Percentiles rank a stretch among this genome's conserved stretches.
Evolutionary conservation across 2,797 vertebrate genomes (phyloP).

Genomic region (Urophycis tenuis): DNA sequence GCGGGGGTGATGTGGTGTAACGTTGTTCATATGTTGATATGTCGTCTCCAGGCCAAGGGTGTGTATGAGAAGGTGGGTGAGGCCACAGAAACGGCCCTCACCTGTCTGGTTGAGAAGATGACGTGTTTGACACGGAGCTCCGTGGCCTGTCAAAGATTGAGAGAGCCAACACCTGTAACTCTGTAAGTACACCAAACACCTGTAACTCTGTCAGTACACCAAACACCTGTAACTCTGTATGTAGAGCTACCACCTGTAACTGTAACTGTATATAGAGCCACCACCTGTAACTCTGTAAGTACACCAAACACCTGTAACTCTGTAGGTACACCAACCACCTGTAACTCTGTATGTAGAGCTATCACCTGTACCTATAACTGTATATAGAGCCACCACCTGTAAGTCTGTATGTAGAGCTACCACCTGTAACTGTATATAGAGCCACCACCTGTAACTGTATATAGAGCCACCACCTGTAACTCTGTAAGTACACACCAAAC

Average conservation of each 20-base stretch:
- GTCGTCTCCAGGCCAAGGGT: slow-evolving; percentile 74
- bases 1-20: slow-evolving; percentile 64
- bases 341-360: background rate
- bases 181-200: no score
- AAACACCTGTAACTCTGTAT: background rate
- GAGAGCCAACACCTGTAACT: slow-evolving; percentile 82
- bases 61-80: slow-evolving; percentile 91
- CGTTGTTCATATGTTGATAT: background rate
- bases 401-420: slow-evolving; percentile 72
- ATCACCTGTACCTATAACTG: no score
- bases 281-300: no score
- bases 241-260: background rate
- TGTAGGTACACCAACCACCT: slow-evolving; percentile 57
- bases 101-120: slow-evolving; percentile 93
- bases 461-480: background rate
- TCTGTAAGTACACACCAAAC: background rate
- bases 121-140: slow-evolving; percentile 82
- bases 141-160: slow-evolving; percentile 80
- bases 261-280: slow-evolving; percentile 63
- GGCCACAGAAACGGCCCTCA: slow-evolving; percentile 86
- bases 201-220: no score
- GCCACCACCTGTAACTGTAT: background rate
- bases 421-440: background rate
- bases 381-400: slow-evolving; percentile 76
- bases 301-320: slow-evolving; percentile 84